Percentiles rank a stretch among this genome's conserved stretches.
Evolutionary conservation across 2,113 vertebrate genomes (phyloP).

Genomic region (Psilopogon haemacephalus): DNA sequence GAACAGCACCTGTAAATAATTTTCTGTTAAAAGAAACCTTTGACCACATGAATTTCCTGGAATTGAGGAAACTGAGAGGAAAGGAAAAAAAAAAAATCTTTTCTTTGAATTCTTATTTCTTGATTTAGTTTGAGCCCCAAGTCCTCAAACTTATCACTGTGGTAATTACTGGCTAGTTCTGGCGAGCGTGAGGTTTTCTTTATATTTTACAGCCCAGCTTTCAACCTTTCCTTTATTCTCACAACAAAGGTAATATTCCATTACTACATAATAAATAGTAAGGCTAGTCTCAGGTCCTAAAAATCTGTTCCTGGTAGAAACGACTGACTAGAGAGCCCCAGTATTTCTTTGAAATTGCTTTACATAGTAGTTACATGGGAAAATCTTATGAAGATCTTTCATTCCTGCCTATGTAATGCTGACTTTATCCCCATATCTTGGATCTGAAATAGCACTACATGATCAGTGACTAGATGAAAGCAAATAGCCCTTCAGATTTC

Average conservation of each 20-base stretch:
- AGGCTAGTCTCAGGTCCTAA: not conserved
- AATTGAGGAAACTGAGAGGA: not conserved
- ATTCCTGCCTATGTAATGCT: slow-evolving; percentile 9
- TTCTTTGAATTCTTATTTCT: slow-evolving; percentile 36
- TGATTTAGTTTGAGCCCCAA: slow-evolving; percentile 1
- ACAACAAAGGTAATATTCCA: slow-evolving; percentile 25
- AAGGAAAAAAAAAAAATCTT: not conserved
- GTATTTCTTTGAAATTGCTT: slow-evolving; percentile 25
- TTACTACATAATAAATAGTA: slow-evolving; percentile 25
- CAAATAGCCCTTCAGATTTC: not conserved
- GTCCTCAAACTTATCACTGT: slow-evolving; percentile 14
- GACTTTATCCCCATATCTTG: slow-evolving; percentile 16
- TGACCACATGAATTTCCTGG: slow-evolving; percentile 49
- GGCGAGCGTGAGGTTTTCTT: slow-evolving; percentile 3
- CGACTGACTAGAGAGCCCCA: not conserved
- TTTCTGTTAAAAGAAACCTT: slow-evolving; percentile 57
- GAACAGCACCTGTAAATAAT: slow-evolving; percentile 63
- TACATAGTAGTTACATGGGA: not conserved
- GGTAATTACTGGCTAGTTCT: slow-evolving; percentile 31
- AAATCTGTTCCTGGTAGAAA: slow-evolving; percentile 24
- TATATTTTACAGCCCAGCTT: slow-evolving; percentile 17
- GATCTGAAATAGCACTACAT: not conserved
- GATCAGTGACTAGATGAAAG: slow-evolving; percentile 44
- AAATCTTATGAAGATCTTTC: slow-evolving; percentile 45
- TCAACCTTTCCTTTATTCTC: slow-evolving; percentile 24